Evolutionary conservation across 1,140 invertebrate genomes (phyloP).

Genomic region (Cydia strobilella): DNA sequence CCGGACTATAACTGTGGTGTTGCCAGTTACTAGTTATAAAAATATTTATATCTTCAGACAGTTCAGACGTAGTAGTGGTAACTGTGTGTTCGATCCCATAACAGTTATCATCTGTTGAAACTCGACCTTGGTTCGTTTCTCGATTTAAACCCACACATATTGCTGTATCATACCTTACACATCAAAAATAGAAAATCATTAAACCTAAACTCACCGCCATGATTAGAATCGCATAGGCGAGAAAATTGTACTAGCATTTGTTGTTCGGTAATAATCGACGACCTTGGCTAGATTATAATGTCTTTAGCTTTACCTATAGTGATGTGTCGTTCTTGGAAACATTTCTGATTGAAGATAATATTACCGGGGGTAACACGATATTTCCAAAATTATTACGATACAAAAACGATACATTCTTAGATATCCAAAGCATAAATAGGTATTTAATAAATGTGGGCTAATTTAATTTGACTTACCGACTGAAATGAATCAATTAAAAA

Average conservation of each 20-base stretch:
- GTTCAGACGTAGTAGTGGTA: not conserved
- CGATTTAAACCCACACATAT: constrained; percentile 6
- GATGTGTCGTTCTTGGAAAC: not conserved
- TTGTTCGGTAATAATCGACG: constrained; percentile 24
- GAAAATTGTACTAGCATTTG: constrained; percentile 21
- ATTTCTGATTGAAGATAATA: too few species aligned
- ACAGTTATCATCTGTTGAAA: constrained; percentile 20
- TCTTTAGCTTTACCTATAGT: not conserved
- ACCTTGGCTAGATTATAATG: constrained; percentile 15
- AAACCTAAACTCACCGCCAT: not conserved
- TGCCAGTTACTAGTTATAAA: not conserved
- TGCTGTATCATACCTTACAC: not conserved
- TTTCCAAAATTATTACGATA: too few species aligned
- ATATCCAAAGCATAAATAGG: too few species aligned
- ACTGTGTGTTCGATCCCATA: constrained; percentile 18
- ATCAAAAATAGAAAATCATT: constrained; percentile 22
- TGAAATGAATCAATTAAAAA: too few species aligned
- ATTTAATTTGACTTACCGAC: not conserved
- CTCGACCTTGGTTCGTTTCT: constrained; percentile 20
- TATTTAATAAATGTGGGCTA: not conserved
- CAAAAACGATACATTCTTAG: too few species aligned
- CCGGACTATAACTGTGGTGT: too few species aligned
- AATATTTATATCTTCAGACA: not conserved
- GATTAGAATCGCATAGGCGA: constrained; percentile 21
- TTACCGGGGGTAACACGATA: too few species aligned